Base-by-base conservation (phyloP, 2,888 invertebrate genomes). In the Rhimphoctona megacephalus region DNA sequence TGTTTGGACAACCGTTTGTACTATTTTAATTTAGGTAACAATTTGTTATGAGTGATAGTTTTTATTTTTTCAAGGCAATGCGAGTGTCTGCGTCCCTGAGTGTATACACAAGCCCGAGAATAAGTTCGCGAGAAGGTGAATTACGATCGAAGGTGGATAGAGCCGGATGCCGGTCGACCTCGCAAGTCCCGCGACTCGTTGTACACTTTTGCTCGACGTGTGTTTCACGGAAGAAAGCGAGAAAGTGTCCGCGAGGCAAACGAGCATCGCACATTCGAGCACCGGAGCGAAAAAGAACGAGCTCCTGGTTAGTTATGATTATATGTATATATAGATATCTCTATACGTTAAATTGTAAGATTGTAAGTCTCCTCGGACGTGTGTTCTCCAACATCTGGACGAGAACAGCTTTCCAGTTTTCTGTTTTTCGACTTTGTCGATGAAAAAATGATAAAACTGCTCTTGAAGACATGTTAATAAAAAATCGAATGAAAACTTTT, bases 151-250 rank as follows among this genome's bases (percentile, higher is more conserved):
- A 78, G 46, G 76, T 76, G 81, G 79, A 81, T 78, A 80, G 76
- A 89, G 72, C 64, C 49, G 79, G 85, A 88, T 88, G 90, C 91
- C 88, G 92, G 92, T 90, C 91, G 93, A 93, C 92, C 93, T 93
- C 93, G 92, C 90, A 87, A 89, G 79, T 19, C 70, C 78, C 81
- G 54, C 78, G 49, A 30, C 61, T 73, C 77, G 77, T 30, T 76
- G 52, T 46, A 67, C 61, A 69, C 83, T 83, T 86, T 84, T 81
- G 86, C 83, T 83, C 57, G 73, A 33, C 66, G 77, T 52, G 81
- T 57, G 67, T 70, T 74, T 49, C 54, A 88, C 88, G 89, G 90
- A 93, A 92, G 93, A 93, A 93, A 94, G 93, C 87, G 92, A 93
- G 93, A 93, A 93, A 94, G 93, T 91, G 90, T 84, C 85, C 88